Evolutionary conservation across 2,113 vertebrate species (phyloP), one percentile per base, ranked within the genome.

Genomic region (Falco punctatus): DNA sequence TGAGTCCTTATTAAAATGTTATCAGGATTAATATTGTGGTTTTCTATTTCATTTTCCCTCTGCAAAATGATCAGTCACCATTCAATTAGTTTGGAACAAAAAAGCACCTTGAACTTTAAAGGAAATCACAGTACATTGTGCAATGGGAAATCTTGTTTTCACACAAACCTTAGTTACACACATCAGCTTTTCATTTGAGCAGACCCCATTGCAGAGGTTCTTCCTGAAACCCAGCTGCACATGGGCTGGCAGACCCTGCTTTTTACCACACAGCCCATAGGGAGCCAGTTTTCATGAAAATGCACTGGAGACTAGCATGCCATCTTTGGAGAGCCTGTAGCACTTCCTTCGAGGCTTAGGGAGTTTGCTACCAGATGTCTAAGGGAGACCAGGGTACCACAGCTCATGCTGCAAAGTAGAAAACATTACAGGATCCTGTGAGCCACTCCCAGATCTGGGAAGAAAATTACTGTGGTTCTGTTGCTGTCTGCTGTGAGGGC

Each of bases 1-100:
- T 74, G 93, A 42, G 4, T 96, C 92, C 54, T 97, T 95, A 81
- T 81, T 97, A 74, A 90, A 67, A 75, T 67, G 85, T 84, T 97
- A 59, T 81, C 72, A 18, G 92, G 85, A 38, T 94, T 96, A 86
- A 78, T 91, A 79, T 73, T 52, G 69, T 95, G 73, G 40, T 97
- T 98, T 72, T 97, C 65, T 55, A 67, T 81, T 44, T 90, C 72
- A 17, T 71, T 81, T 49, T 98, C 97, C 67, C 85, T 98, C 97
- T 98, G 73, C 73, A 96, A 97, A 95, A 14, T 81, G n/a, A 88
- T 51, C 33, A 92, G 87, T 62, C 33, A 88, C 3, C 2, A 6
- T 80, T 86, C 7, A 22, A 61, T 72, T 66, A 69, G 48, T 27
- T n/a, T 33, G 16, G 33, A 82, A 72, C 14, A 33, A 58, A 71